Evolutionary conservation across 2,888 invertebrate genomes (phyloP), one percentile per base, ranked within the genome.

Genomic region (Biston stratarius): DNA sequence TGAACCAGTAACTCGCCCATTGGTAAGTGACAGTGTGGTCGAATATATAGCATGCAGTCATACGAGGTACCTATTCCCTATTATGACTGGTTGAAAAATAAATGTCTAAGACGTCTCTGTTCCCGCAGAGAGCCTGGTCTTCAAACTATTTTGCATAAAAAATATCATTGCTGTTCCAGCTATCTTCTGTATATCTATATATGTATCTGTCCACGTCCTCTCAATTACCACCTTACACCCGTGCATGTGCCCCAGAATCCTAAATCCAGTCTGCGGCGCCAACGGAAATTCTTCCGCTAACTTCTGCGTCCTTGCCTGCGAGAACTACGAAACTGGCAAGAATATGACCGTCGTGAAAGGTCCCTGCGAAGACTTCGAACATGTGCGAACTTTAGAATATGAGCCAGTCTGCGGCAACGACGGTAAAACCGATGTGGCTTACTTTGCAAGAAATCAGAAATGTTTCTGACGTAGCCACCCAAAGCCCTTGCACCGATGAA

Each of bases 241-340:
- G 0, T 90, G 90, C 75, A 74, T 75, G 0, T 91, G 90, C 76
- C 76, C 83, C 0, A 69, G 77, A 55, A 74, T 81, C 72, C 69
- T 76, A 60, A 34, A 83, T 0, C 94, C 95, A 8, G 96, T 97
- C 8, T 97, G 97, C 86, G 97, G 96, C 44, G 95, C 96, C 51
- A 96, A 97, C 86, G 96, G 96, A 0, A 88, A 94, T 61, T 96
- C 96, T 0, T 97, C 97, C 89, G 90, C 88, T 77, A 96, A 95
- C 88, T 66, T 75, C 76, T 97, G 97, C 84, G 93, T 95, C 70
- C 88, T 97, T 60, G 88, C 95, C 73, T 95, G 96, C 71, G 94
- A 64, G 38, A 68, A 57, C 6, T 0, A n/a, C 67, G 71, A 53
- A 0, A 47, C 44, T 10, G 62, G 67, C 0, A 15, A 53, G 1